Evolutionary conservation across 2,797 vertebrate genomes (phyloP), one percentile per base, ranked within the genome.

Genomic region (Eurystomus glaucurus): DNA sequence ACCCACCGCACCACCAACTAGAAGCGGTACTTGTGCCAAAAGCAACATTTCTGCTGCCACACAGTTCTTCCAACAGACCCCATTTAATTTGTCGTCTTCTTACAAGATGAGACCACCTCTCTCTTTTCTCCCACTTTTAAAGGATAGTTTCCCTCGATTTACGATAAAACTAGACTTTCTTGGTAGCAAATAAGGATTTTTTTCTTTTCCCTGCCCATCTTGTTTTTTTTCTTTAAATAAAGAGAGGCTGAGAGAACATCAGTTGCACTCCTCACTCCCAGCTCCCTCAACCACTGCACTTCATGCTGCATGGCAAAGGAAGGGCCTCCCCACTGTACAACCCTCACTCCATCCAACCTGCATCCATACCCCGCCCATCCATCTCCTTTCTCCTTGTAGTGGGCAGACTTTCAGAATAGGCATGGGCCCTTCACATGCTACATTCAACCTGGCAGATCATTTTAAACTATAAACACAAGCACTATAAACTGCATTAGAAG

Each of bases 271-370:
- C 31, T 62, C 10, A 37, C 4, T 54, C 25, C 33, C 46, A 84
- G 55, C 11, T 85, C 60, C 43, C 46, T 31, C 22, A 54, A 29
- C 14, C 31, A 11, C 52, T 46, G 39, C 25, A n/a, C 22, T 0
- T 12, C 18, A 35, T 3, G 45, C 46, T 18, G 10, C 50, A 33
- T 0, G 0, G 37, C 57, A 50, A 66, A 78, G 23, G 18, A 55
- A 65, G 70, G 19, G 21, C 8, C 28, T 48, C 41, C 11, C 14
- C 19, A 4, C 29, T 12, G 8, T 4, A 46, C 10, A 8, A 11
- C 10, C 33, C 26, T 74, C 8, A 0, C 22, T 48, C 31, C n/a
- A 35, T 37, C 65, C 15, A 43, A 65, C 22, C n/a, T 3, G 0
- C 29, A 39, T 9, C 57, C 14, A 8, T 5, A 1, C 21, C 43